Evolutionary conservation across 2,888 invertebrate species (phyloP), one percentile per base, ranked within the genome.

Genomic region (Sinodicranocentrus sp.): DNA sequence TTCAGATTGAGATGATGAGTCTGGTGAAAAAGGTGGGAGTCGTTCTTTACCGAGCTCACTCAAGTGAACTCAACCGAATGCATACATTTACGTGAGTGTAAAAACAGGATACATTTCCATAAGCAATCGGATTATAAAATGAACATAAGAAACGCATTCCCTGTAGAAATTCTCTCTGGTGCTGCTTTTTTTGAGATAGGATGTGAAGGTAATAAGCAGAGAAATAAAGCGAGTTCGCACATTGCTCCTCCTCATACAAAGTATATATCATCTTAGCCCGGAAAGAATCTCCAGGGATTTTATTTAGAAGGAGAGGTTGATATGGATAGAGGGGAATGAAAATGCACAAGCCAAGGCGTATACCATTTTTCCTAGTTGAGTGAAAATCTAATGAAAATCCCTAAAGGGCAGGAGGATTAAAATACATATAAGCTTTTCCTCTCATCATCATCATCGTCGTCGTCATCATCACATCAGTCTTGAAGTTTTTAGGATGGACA

Each of bases 41-140:
- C 57, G 63, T 65, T 73, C 61, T 48, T 79, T 63, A 65, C 72
- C 28, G 57, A 80, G 67, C 25, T 21, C 80, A 73, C 72, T 72
- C 65, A 72, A 72, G 80, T 80, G 80, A 72, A 80, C 73, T 43
- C 67, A 72, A 73, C 67, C 80, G 80, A 80, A 73, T 28, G 72
- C 71, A 63, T 61, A 52, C 61, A 71, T 71, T 79, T 65, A 23
- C 67, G 54, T 67, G 65, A 65, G 80, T 80, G 80, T 80, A 80
- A 80, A 67, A 67, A 71, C 67, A 67, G 72, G 72, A 73, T 73
- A 67, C 63, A 71, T 80, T 80, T 80, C 80, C 80, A 79, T 80
- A 65, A 71, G 80, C 72, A 73, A 80, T 80, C 80, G 72, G 80
- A 80, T 80, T 80, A 80, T 67, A 65, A 57, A 73, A 72, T 65